A percentile compares a stretch with the other conserved stretches of the same genome.
phyloP scores from a whole-genome alignment of 2,888 invertebrate genomes.

The Acleris sparsana region DNA sequence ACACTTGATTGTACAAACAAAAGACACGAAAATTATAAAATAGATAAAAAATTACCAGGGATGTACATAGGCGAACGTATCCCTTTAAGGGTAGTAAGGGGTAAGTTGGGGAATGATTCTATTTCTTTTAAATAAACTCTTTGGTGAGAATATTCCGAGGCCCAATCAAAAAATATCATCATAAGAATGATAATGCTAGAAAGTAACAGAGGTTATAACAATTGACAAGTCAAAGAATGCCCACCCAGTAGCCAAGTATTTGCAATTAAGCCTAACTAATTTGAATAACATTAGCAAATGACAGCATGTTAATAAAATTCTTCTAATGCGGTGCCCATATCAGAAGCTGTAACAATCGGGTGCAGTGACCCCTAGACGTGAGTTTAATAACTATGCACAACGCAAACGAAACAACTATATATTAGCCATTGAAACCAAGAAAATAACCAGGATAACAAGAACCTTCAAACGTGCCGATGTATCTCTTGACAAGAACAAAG shows the following conservation, averaged over 20 bases:
- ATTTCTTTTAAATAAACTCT: too few species aligned
- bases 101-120: too few species aligned
- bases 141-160: too few species aligned
- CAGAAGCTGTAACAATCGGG: conserved; percentile 51
- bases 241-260: conserved; percentile 23
- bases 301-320: conserved; percentile 35
- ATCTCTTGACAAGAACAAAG: conserved; percentile 12
- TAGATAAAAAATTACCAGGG: too few species aligned
- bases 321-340: conserved; percentile 42
- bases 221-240: conserved; percentile 19
- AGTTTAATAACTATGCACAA: conserved; percentile 63
- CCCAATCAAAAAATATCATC: too few species aligned
- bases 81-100: too few species aligned
- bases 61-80: too few species aligned
- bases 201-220: neutral
- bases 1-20: too few species aligned
- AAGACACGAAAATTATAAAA: too few species aligned
- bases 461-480: conserved; percentile 41
- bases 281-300: conserved; percentile 35
- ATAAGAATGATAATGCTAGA: neutral
- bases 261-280: conserved; percentile 21
- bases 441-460: conserved; percentile 54
- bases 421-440: conserved; percentile 63
- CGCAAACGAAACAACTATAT: conserved; percentile 59
- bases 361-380: conserved; percentile 37